phyloP scores from a whole-genome alignment of 2,797 vertebrate genomes.

The Coendou prehensilis region DNA sequence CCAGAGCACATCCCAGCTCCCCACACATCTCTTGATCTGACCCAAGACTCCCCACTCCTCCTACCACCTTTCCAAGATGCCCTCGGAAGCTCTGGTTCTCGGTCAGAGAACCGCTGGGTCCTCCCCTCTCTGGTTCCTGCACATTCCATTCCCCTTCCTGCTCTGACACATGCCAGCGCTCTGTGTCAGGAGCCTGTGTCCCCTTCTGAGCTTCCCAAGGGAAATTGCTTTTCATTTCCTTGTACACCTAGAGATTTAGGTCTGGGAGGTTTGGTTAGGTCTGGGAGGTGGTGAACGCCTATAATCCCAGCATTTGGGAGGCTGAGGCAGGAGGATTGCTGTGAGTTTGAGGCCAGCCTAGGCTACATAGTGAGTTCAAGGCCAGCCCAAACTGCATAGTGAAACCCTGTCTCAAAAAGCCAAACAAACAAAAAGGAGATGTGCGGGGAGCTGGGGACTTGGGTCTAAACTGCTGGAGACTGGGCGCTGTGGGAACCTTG shows the following conservation, averaged over 20 bases:
- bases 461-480: not conserved
- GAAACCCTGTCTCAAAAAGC: not conserved
- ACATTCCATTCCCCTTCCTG: not conserved
- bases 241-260: not conserved
- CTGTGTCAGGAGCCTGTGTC: not conserved
- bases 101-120: not conserved
- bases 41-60: no score
- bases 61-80: not conserved
- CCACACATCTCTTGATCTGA: no score
- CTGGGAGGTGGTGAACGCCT: not conserved
- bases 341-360: no score
- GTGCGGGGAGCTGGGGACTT: fast-evolving
- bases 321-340: not conserved
- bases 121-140: not conserved
- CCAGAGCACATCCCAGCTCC: no score
- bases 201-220: not conserved
- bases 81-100: not conserved
- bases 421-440: not conserved
- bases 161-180: not conserved
- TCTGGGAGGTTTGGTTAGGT: not conserved
- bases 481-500: fast-evolving
- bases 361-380: not conserved
- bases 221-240: not conserved
- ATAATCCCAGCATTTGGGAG: not conserved
- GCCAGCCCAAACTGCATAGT: not conserved